Conservation (phyloP, 64 coral and sea anemone genomes). For the Orbicella faveolata region DNA sequence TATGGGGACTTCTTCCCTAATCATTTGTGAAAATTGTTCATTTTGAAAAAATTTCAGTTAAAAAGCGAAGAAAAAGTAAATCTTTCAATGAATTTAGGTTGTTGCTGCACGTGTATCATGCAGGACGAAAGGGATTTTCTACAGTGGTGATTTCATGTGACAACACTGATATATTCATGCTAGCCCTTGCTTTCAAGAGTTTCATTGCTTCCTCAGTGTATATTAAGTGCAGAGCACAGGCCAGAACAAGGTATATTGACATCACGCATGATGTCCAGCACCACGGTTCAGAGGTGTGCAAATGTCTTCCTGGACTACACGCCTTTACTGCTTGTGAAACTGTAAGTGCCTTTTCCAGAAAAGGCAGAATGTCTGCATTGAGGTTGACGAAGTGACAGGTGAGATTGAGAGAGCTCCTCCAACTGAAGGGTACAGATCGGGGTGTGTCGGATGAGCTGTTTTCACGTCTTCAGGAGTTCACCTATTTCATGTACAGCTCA, state of each 20-base stretch:
- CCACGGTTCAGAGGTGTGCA: conserved; percentile 36
- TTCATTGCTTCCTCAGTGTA: neutral
- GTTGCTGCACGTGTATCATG: too few species aligned
- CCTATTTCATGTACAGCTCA: conserved; percentile 23
- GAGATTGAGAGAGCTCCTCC: conserved; percentile 4
- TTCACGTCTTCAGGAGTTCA: conserved; percentile 7
- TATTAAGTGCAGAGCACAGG: conserved; percentile 50
- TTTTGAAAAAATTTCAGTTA: too few species aligned
- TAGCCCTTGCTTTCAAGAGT: too few species aligned
- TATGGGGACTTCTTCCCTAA: too few species aligned
- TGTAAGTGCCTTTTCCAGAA: conserved; percentile 59
- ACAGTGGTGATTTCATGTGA: too few species aligned
- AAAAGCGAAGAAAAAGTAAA: too few species aligned
- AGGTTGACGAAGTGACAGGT: neutral
- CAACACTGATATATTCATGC: too few species aligned
- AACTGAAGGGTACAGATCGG: conserved; percentile 17
- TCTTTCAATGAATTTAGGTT: too few species aligned
- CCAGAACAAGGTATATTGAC: conserved; percentile 8
- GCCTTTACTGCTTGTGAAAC: conserved; percentile 65
- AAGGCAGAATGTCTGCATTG: conserved; percentile 21
- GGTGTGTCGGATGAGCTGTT: conserved; percentile 5
- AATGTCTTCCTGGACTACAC: conserved; percentile 58
- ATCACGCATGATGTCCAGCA: conserved; percentile 17
- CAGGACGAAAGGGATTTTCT: too few species aligned
- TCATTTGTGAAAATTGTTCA: too few species aligned